A percentile compares a stretch with the other conserved stretches of the same genome.
phyloP scores from a whole-genome alignment of 1,140 invertebrate species.

The Scaptomyza graminum region DNA sequence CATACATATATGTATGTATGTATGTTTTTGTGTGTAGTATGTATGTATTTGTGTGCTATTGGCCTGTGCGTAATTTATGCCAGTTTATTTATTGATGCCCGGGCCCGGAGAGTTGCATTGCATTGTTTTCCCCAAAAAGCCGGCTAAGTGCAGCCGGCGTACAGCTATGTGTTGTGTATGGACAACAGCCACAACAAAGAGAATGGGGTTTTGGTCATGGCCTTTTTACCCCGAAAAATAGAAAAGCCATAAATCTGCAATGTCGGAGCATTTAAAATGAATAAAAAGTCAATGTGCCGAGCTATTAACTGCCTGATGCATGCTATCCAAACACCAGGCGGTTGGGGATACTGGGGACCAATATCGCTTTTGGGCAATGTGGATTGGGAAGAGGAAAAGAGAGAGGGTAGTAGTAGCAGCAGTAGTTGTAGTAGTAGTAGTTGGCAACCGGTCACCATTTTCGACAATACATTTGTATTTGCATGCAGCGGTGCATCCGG shows the following conservation, averaged over 20 bases:
- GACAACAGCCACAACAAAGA: constrained; percentile 10
- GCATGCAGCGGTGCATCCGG: constrained; percentile 76
- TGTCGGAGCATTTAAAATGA: constrained; percentile 81
- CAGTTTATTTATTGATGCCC: constrained; percentile 79
- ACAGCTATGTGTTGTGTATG: constrained; percentile 8
- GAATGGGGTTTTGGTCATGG: constrained; percentile 28
- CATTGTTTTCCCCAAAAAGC: constrained; percentile 71
- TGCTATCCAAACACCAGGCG: constrained; percentile 33
- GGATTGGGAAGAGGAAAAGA: neutral
- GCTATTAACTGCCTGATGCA: constrained; percentile 80
- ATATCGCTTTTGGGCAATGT: neutral
- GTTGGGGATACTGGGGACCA: neutral
- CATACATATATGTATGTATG: neutral
- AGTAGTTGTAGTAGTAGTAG: neutral
- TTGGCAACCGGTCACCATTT: constrained; percentile 73
- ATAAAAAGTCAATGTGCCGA: constrained; percentile 81
- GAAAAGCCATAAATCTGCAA: constrained; percentile 79
- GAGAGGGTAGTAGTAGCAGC: neutral
- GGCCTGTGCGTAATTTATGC: constrained; percentile 77
- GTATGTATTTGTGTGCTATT: constrained; percentile 43
- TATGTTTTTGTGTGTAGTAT: constrained; percentile 8
- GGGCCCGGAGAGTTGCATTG: constrained; percentile 58
- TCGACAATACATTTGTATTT: constrained; percentile 81
- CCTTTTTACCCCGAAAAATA: constrained; percentile 63
- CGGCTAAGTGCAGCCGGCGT: constrained; percentile 71